These are phyloP conservation scores for Myocastor coypus DNA, from an alignment of 2,113 vertebrate genomes.

Conservation along the genomic window DNA sequence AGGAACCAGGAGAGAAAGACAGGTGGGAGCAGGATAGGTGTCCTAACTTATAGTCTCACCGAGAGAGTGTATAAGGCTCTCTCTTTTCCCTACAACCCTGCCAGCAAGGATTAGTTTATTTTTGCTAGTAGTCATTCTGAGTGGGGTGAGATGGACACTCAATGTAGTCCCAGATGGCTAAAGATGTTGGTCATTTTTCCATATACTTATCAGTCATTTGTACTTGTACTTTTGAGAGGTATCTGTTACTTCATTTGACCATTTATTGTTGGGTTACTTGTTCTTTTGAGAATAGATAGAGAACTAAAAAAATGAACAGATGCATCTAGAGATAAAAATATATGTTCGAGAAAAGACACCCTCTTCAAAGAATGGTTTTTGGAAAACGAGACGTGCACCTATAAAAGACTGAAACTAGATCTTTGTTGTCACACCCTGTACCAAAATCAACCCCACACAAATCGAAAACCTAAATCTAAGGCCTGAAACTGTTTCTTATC, in stretches of 20 bases:
- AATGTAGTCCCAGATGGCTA: not conserved
- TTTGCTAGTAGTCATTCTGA: not conserved
- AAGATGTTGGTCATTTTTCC: not conserved
- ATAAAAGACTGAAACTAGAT: not conserved
- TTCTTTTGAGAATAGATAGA: not conserved
- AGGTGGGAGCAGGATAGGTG: not conserved
- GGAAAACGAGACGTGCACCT: not conserved
- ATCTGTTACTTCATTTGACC: not conserved
- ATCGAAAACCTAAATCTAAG: not conserved
- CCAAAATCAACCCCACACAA: not conserved
- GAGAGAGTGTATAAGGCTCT: not conserved
- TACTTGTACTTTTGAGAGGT: not conserved
- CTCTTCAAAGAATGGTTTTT: not conserved
- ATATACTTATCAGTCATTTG: not conserved
- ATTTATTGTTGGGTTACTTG: not conserved
- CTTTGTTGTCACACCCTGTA: not conserved
- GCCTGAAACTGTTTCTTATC: not conserved
- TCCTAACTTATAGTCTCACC: not conserved
- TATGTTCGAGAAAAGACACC: not conserved
- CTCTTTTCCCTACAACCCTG: not conserved
- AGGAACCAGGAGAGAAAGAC: not conserved
- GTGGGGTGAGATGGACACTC: not conserved
- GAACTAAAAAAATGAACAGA: not conserved
- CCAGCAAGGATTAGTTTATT: not conserved
- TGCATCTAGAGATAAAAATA: not conserved